Base-by-base conservation (phyloP, 2,797 vertebrate genomes). In the Discoglossus pictus region DNA sequence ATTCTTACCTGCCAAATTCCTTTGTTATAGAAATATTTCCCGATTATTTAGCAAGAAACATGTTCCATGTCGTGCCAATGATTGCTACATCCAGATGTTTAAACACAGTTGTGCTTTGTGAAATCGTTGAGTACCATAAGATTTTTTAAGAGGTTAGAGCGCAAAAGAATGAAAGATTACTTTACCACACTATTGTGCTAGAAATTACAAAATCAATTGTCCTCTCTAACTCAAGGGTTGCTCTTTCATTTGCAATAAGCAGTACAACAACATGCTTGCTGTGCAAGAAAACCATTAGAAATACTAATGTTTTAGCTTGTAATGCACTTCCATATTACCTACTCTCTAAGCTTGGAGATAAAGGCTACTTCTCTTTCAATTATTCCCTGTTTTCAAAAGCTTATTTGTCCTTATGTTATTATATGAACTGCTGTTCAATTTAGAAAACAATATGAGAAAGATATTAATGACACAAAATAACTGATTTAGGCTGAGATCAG, bases 251-350 rank as follows among this genome's bases (percentile, higher is more conserved):
- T 66, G 40, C 75, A 65, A 20, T 25, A 17, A 20, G 59, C 58
- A 0, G 62, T 68, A 55, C 61, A 61, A 76, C 73, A 78, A 64
- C 44, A 67, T 51, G n/a, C 35, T 18, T 43, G 65, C 72, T 66
- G 79, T 3, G 61, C 60, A n/a, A n/a, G n/a, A n/a, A 71, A 78
- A 24, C 78, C 72, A 76, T 76, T 76, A 61, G 70, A 71, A 77
- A 61, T 9, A 62, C 59, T 70, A 81, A 79, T 13, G 43, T 69
- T 64, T 75, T 79, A 46, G 44, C 70, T 68, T 75, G 60, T 68
- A 25, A 71, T 62, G 66, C 73, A 51, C 36, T 56, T 47, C 31
- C 48, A 39, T 43, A 34, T 24, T 18, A 10, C 0, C 0, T 63
- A 67, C 21, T 23, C 51, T 69, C 52, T 3, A 16, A 10, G 17